Conservation (phyloP, 30 jellyfish, hydroid and myxozoan species). For the Phacellophora camtschatica region DNA sequence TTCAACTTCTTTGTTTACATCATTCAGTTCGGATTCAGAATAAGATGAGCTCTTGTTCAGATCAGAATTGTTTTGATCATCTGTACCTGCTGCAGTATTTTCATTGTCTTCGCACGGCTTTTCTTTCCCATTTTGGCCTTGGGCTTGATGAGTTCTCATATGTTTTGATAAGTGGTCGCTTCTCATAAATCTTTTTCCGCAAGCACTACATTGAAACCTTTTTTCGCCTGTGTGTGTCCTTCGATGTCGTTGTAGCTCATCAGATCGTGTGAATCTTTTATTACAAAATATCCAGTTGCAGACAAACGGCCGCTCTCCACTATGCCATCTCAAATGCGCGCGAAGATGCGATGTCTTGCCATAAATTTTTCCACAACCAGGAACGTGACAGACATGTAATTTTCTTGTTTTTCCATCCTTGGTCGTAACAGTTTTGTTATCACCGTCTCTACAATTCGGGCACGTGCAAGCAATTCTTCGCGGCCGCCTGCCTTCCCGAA, state of each 20-base stretch:
- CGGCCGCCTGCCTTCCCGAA: constrained; percentile 94
- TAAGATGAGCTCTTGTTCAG: neutral
- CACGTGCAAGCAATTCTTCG: constrained; percentile 99
- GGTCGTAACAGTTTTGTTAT: constrained; percentile 92
- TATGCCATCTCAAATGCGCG: constrained; percentile 99
- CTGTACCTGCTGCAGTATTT: constrained; percentile 1
- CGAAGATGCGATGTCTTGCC: constrained; percentile 98
- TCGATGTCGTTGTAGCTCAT: constrained; percentile 96
- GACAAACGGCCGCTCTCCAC: constrained; percentile 98
- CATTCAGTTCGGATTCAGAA: constrained; percentile 20
- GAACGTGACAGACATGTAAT: constrained; percentile 93
- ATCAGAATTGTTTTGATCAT: constrained; percentile 21
- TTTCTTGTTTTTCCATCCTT: constrained; percentile 96
- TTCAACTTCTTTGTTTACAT: neutral
- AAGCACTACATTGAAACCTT: constrained; percentile 95
- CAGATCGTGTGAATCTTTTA: constrained; percentile 95
- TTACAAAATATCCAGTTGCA: constrained; percentile 98
- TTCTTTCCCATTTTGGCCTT: constrained; percentile 56
- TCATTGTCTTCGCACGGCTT: constrained; percentile 49
- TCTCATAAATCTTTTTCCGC: constrained; percentile 95
- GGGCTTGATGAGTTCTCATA: constrained; percentile 96
- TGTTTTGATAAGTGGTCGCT: constrained; percentile 98
- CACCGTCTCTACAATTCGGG: constrained; percentile 99
- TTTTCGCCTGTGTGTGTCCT: constrained; percentile 99
- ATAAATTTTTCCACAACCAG: constrained; percentile 98